Conservation (phyloP, 2,113 vertebrate genomes). For the Nipponia nippon region DNA sequence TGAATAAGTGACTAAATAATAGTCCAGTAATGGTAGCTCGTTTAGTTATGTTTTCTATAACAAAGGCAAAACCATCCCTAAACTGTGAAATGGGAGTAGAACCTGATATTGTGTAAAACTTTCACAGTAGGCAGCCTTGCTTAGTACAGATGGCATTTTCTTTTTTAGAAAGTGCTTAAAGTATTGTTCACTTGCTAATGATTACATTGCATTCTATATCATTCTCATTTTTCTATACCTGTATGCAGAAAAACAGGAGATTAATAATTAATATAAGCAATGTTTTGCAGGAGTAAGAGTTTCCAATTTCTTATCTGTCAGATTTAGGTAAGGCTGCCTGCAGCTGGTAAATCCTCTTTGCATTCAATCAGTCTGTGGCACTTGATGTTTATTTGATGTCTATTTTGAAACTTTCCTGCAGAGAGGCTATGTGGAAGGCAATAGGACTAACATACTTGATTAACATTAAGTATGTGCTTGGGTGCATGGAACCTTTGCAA, state of each 20-base stretch:
- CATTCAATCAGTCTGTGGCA: neutral
- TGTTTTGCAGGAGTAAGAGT: neutral
- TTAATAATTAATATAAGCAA: neutral
- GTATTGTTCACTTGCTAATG: neutral
- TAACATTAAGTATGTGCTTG: neutral
- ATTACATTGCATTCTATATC: neutral
- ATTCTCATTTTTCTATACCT: neutral
- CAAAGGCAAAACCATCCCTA: neutral
- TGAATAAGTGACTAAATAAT: neutral
- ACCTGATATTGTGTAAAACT: neutral
- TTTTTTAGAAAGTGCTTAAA: neutral
- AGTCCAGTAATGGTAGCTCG: neutral
- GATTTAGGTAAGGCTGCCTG: neutral
- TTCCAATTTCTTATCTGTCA: neutral
- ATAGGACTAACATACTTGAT: neutral
- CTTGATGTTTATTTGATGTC: neutral
- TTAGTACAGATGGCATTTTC: neutral
- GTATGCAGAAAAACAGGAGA: neutral
- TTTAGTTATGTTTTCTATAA: neutral
- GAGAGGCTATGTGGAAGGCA: neutral
- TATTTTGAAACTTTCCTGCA: neutral
- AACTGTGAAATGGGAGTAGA: neutral
- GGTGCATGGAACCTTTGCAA: neutral
- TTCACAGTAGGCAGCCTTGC: neutral
- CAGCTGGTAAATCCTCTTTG: neutral